A percentile compares a stretch with the other conserved stretches of the same genome.
Conservation (phyloP, 1,140 invertebrate genomes). For the Halyomorpha halys region DNA sequence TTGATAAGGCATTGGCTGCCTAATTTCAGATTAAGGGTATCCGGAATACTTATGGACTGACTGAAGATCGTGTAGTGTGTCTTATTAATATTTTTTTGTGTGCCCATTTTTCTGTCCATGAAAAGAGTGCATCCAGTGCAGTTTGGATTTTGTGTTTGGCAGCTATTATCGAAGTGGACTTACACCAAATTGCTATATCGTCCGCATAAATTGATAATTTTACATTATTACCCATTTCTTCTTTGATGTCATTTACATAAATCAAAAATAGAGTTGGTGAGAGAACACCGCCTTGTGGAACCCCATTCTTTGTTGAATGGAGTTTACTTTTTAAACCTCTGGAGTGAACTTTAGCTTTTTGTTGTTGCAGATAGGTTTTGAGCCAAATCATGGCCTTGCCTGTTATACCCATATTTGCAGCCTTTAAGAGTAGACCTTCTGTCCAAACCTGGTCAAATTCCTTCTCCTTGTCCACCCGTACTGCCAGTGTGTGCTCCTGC, state of each 20-base stretch:
- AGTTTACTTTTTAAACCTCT: not conserved
- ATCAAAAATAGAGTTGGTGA: not conserved
- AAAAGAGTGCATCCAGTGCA: not conserved
- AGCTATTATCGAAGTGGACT: not conserved
- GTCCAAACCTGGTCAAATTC: not conserved
- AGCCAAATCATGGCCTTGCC: not conserved
- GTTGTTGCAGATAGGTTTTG: not conserved
- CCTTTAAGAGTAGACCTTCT: not conserved
- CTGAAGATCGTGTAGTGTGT: not conserved
- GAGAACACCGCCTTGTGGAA: too few species aligned
- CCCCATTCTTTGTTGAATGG: not conserved
- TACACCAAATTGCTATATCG: not conserved
- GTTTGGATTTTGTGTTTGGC: not conserved
- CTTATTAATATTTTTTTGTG: not conserved
- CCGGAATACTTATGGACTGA: not conserved
- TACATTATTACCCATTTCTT: too few species aligned
- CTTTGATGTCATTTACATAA: not conserved
- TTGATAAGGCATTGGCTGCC: not conserved
- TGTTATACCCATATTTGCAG: not conserved
- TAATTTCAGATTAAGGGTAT: not conserved
- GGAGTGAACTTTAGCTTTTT: not conserved
- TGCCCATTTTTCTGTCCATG: not conserved
- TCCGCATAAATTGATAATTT: not conserved
- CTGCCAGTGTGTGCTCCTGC: conserved; percentile 46
- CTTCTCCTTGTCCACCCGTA: conserved; percentile 41